phyloP scores from a whole-genome alignment of 2,888 invertebrate genomes.

The Digitonthophagus gazella region DNA sequence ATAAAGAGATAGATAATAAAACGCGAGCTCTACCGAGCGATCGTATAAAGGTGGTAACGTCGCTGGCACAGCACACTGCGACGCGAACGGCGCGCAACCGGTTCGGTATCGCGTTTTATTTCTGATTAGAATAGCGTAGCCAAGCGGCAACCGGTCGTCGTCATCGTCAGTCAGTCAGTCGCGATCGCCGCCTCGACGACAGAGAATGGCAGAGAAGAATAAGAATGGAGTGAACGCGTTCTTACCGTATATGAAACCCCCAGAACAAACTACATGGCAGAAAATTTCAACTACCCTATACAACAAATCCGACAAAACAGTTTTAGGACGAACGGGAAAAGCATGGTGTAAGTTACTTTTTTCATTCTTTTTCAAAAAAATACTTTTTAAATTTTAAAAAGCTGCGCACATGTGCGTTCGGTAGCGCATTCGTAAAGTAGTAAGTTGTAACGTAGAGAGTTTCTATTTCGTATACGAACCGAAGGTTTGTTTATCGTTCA shows the following conservation, averaged over 20 bases:
- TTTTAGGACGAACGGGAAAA: constrained; percentile 60
- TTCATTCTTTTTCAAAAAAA: background rate
- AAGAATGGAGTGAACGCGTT: constrained; percentile 38
- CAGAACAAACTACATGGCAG: constrained; percentile 34
- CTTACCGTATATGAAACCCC: constrained; percentile 39
- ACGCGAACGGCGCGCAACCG: background rate
- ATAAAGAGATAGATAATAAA: no score
- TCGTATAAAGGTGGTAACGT: no score
- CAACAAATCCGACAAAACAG: constrained; percentile 60
- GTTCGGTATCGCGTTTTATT: background rate
- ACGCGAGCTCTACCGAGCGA: no score
- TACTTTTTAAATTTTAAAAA: constrained; percentile 5
- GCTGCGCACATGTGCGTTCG: background rate
- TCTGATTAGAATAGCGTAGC: background rate
- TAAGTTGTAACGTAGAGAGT: no score
- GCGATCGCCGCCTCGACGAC: background rate
- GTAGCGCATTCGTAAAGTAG: background rate
- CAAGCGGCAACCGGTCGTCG: constrained; percentile 19
- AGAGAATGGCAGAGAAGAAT: constrained; percentile 34
- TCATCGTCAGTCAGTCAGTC: constrained; percentile 7
- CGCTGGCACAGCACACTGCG: background rate
- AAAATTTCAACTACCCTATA: constrained; percentile 44
- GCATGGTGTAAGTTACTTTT: constrained; percentile 64
- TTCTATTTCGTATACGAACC: no score
- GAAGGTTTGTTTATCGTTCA: background rate